Percentiles rank a stretch among this genome's conserved stretches.
These are phyloP conservation scores for Musca vetustissima DNA, from an alignment of 1,140 invertebrate genomes.

Conservation along the genomic window DNA sequence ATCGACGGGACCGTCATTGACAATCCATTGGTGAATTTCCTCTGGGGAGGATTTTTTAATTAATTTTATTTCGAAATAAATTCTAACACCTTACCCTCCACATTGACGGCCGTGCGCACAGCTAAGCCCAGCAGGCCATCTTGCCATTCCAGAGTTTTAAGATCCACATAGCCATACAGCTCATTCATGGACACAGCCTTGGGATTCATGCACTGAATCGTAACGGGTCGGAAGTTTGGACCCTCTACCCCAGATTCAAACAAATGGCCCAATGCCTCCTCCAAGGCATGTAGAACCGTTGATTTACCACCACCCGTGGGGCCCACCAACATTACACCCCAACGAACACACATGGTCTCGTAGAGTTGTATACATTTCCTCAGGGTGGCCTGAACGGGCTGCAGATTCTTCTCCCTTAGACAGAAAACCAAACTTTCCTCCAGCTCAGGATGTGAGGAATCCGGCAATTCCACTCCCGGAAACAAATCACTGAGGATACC, in stretches of 20 bases:
- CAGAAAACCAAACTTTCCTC: slow-evolving; percentile 60
- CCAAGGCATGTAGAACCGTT: slow-evolving; percentile 67
- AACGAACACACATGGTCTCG: slow-evolving; percentile 89
- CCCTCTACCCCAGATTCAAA: slow-evolving; percentile 60
- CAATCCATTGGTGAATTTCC: slow-evolving; percentile 78
- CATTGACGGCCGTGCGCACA: slow-evolving; percentile 69
- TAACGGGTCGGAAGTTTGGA: slow-evolving; percentile 64
- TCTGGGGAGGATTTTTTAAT: slow-evolving; percentile 35
- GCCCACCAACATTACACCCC: slow-evolving; percentile 92
- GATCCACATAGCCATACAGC: slow-evolving; percentile 85
- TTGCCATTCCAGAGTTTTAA: slow-evolving; percentile 84
- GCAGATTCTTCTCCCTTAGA: slow-evolving; percentile 60
- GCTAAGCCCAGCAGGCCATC: slow-evolving; percentile 80
- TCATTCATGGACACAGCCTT: slow-evolving; percentile 88
- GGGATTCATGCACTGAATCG: slow-evolving; percentile 78
- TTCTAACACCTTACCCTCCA: slow-evolving; percentile 50
- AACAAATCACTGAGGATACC: slow-evolving; percentile 90
- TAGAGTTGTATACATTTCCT: slow-evolving; percentile 83
- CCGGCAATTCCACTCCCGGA: slow-evolving; percentile 77
- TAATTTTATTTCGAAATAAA: not conserved
- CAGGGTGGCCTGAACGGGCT: slow-evolving; percentile 67
- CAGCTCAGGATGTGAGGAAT: slow-evolving; percentile 76
- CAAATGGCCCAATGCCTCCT: slow-evolving; percentile 67
- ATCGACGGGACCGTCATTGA: slow-evolving; percentile 90
- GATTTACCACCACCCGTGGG: slow-evolving; percentile 84